Percentiles rank a stretch among this genome's conserved stretches.
phyloP scores from a whole-genome alignment of 1,140 invertebrate genomes.

The Drosophila quadrilineata region DNA sequence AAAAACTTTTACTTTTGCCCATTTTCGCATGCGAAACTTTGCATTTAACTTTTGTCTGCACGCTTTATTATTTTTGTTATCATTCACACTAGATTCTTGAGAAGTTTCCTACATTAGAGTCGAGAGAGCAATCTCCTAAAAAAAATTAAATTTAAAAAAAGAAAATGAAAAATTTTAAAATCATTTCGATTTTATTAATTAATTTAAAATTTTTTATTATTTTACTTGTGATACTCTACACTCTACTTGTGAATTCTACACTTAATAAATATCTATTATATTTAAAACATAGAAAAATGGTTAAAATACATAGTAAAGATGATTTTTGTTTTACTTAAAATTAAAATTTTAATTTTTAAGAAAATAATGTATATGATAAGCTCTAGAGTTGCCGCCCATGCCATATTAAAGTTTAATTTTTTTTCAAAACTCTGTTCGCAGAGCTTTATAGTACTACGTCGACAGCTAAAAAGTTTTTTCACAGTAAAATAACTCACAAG shows the following conservation, averaged over 20 bases:
- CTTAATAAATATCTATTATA: too few relatives aligned
- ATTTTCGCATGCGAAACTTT: slow-evolving; percentile 75
- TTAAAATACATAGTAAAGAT: neutral
- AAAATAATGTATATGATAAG: slow-evolving; percentile 41
- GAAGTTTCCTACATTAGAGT: neutral
- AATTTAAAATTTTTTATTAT: too few relatives aligned
- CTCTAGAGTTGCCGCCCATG: neutral
- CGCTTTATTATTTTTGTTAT: slow-evolving; percentile 34
- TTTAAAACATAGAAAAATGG: too few relatives aligned
- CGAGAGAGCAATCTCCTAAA: neutral
- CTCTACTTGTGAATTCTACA: too few relatives aligned
- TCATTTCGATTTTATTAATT: neutral
- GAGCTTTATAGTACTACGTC: slow-evolving; percentile 12
- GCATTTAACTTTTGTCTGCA: slow-evolving; percentile 67
- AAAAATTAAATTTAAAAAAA: neutral
- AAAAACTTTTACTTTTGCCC: slow-evolving; percentile 70
- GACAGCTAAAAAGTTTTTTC: slow-evolving; percentile 39
- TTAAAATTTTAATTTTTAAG: neutral
- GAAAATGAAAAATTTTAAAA: neutral
- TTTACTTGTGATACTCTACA: neutral
- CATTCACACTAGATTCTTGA: slow-evolving; percentile 43
- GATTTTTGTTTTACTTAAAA: too few relatives aligned
- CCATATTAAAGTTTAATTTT: slow-evolving; percentile 30
- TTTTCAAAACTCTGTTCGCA: slow-evolving; percentile 6
- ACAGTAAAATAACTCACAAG: slow-evolving; percentile 45